phyloP scores from a whole-genome alignment of 2,113 vertebrate genomes.

The Sinocyclocheilus grahami region DNA sequence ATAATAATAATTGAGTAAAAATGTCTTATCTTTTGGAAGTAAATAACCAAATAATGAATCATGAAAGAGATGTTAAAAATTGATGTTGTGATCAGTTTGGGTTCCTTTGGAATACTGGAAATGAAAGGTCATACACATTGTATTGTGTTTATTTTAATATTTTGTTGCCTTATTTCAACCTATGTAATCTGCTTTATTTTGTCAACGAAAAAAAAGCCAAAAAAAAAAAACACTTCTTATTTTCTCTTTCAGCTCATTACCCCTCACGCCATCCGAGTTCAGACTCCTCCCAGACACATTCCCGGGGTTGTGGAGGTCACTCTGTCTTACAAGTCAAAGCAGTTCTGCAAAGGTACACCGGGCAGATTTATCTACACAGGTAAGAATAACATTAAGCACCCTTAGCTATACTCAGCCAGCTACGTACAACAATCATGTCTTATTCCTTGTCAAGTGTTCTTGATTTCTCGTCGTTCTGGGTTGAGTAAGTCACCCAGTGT shows the following conservation, averaged over 20 bases:
- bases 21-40: not conserved
- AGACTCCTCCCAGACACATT: constrained; percentile 97
- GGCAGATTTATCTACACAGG: constrained; percentile 99
- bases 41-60: not conserved
- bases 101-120: too few relatives aligned
- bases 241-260: constrained; percentile 87
- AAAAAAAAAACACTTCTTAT: constrained; percentile 15
- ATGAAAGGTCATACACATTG: not conserved
- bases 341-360: constrained; percentile 99
- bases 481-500: not conserved
- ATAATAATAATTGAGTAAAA: not conserved
- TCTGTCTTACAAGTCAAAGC: constrained; percentile 99
- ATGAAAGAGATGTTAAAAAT: not conserved
- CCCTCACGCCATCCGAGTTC: constrained; percentile 96
- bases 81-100: too few relatives aligned
- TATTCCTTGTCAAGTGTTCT: not conserved
- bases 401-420: not conserved
- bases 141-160: not conserved
- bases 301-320: constrained; percentile 99
- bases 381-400: constrained; percentile 65
- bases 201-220: not conserved
- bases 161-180: constrained; percentile 39
- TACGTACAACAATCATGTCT: not conserved
- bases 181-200: constrained; percentile 33
- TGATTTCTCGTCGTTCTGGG: not conserved